Evolutionary conservation across 2,113 vertebrate genomes (phyloP).

Genomic region (Rousettus leschenaultii): DNA sequence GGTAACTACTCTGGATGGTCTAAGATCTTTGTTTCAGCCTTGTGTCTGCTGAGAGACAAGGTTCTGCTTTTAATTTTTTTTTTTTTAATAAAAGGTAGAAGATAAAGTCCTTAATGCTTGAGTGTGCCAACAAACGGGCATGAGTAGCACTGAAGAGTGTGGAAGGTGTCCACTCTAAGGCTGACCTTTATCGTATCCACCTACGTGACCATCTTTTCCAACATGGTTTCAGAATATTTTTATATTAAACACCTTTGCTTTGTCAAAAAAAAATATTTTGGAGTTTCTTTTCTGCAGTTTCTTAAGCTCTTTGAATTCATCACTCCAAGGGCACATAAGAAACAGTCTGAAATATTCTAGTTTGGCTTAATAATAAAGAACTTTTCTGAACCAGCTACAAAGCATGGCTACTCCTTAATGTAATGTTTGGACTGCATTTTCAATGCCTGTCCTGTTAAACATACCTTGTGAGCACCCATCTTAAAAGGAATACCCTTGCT

Average conservation of each 20-base stretch:
- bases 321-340: conserved; percentile 36
- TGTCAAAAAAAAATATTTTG: conserved; percentile 57
- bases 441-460: not conserved
- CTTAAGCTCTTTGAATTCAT: conserved; percentile 63
- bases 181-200: not conserved
- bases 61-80: not conserved
- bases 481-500: conserved; percentile 37
- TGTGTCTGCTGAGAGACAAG: not conserved
- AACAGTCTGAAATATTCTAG: conserved; percentile 3
- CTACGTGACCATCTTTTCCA: conserved; percentile 3
- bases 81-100: not conserved
- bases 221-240: conserved; percentile 34
- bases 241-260: conserved; percentile 80
- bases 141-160: not conserved
- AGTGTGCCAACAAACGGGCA: not conserved
- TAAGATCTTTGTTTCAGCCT: conserved; percentile 32
- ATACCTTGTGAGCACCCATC: not conserved
- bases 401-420: conserved; percentile 3
- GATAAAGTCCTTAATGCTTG: conserved; percentile 36
- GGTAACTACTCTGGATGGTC: not conserved
- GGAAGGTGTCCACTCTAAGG: not conserved
- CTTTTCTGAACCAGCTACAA: conserved; percentile 37
- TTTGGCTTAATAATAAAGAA: conserved; percentile 47
- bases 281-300: conserved; percentile 62
- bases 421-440: not conserved